phyloP scores from a whole-genome alignment of 2,797 vertebrate species.

The Brotula barbata region DNA sequence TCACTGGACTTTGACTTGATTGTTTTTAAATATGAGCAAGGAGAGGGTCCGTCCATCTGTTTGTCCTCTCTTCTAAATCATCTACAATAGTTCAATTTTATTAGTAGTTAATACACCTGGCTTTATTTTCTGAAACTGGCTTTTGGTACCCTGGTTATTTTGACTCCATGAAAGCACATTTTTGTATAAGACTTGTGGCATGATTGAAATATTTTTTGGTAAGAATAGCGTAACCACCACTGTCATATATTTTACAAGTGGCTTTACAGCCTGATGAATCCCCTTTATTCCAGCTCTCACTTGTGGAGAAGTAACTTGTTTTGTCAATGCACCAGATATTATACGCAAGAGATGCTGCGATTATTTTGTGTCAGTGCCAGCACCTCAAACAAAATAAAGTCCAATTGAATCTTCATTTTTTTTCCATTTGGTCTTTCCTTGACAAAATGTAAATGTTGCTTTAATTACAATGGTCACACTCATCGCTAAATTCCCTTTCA shows the following conservation, averaged over 20 bases:
- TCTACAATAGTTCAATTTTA: too few relatives aligned
- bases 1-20: too few relatives aligned
- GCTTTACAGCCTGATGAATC: conserved; percentile 4
- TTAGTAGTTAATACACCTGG: background rate
- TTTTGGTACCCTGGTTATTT: too few relatives aligned
- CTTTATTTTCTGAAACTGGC: conserved; percentile 3
- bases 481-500: too few relatives aligned
- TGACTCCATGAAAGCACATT: conserved; percentile 7
- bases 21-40: conserved; percentile 25
- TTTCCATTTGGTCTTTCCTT: background rate
- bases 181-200: background rate
- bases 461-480: background rate
- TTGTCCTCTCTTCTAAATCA: background rate
- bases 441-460: background rate
- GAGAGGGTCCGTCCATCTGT: background rate
- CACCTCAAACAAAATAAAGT: conserved; percentile 63
- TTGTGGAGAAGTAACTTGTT: conserved; percentile 16
- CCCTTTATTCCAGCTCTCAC: conserved; percentile 13
- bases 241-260: conserved; percentile 1
- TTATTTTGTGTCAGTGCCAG: conserved; percentile 56
- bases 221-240: background rate
- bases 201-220: background rate
- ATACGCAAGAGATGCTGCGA: conserved; percentile 34
- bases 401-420: conserved; percentile 43
- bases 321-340: conserved; percentile 42